Evolutionary conservation across 2,797 vertebrate genomes (phyloP), one percentile per base, ranked within the genome.

Genomic region (Pseudotriccus pelzelni): DNA sequence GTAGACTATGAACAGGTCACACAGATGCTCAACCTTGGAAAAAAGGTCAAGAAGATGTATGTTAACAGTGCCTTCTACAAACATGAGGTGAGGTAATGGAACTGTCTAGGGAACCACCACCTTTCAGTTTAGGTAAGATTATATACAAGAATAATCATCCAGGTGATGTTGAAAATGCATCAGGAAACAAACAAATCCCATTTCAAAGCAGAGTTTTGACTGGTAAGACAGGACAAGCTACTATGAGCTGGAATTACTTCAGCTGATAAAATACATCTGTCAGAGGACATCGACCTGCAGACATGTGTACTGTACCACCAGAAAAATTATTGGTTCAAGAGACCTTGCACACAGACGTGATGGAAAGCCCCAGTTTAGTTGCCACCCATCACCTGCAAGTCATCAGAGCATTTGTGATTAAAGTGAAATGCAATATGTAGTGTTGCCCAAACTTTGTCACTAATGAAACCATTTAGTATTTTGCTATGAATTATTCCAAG

Each of bases 371-470:
- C 27, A 44, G 32, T 69, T 37, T 24, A 69, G 56, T 0, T 44
- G 60, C 41, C 39, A 59, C 39, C 19, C n/a, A 58, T 4, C 2
- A 12, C 30, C 20, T 64, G 13, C 0, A 0, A 67, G 18, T 6
- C 46, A 20, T 14, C 27, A 56, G 20, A 66, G 34, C 18, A 66
- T 28, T 49, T 23, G 16, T 15, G 25, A 43, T 27, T 59, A 43
- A 64, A 69, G 20, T 49, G 28, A 68, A 84, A 56, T 2, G 4
- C 10, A 4, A 20, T 5, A 10, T 2, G n/a, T 2, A 72, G 63
- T 1, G 0, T 2, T 82, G 58, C 53, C 58, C 62, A 60, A 8
- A 23, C 37, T 39, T 27, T 86, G 67, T 6, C 32, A 6, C 39
- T 36, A 56, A 78, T 27, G 15, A 89, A 84, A 72, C 49, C 58